A percentile compares a stretch with the other conserved stretches of the same genome.
Evolutionary conservation across 2,797 vertebrate species (phyloP).

Genomic region (Catharus ustulatus): DNA sequence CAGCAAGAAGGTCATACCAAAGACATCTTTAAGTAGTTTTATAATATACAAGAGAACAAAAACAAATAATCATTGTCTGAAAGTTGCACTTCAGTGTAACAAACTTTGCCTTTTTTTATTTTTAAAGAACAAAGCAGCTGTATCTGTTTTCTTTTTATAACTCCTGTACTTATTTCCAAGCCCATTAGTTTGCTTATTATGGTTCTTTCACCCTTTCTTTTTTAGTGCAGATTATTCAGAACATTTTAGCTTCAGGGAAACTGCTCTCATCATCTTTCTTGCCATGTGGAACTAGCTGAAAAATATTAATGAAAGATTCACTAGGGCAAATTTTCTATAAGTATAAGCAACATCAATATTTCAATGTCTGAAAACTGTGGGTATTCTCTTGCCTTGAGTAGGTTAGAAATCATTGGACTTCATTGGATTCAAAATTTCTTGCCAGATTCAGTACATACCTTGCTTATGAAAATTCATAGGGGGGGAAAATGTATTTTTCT

Average conservation of each 20-base stretch:
- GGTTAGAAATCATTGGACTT: slow-evolving; percentile 59
- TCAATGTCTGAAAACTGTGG: slow-evolving; percentile 72
- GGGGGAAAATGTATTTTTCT: not conserved
- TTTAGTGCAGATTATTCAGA: slow-evolving; percentile 32
- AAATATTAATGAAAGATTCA: slow-evolving; percentile 86
- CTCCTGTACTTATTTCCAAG: not conserved
- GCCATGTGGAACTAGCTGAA: slow-evolving; percentile 72
- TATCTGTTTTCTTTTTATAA: not conserved
- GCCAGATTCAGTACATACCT: not conserved
- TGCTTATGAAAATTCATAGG: slow-evolving; percentile 35
- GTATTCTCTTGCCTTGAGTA: slow-evolving; percentile 46
- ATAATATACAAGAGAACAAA: not conserved
- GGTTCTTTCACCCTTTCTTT: not conserved
- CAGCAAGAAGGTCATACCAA: not conserved
- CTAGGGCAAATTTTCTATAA: slow-evolving; percentile 81
- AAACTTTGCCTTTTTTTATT: not conserved
- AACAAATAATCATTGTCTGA: not conserved
- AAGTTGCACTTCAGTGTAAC: not conserved
- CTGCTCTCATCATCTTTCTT: slow-evolving; percentile 61
- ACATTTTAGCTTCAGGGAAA: slow-evolving; percentile 43
- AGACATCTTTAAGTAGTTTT: not conserved
- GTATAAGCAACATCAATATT: slow-evolving; percentile 87
- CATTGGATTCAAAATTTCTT: slow-evolving; percentile 59
- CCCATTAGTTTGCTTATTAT: not conserved
- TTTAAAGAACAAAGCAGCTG: not conserved